A percentile compares a stretch with the other conserved stretches of the same genome.
Evolutionary conservation across 2,888 invertebrate genomes (phyloP).

Genomic region (Conchocele bisecta): DNA sequence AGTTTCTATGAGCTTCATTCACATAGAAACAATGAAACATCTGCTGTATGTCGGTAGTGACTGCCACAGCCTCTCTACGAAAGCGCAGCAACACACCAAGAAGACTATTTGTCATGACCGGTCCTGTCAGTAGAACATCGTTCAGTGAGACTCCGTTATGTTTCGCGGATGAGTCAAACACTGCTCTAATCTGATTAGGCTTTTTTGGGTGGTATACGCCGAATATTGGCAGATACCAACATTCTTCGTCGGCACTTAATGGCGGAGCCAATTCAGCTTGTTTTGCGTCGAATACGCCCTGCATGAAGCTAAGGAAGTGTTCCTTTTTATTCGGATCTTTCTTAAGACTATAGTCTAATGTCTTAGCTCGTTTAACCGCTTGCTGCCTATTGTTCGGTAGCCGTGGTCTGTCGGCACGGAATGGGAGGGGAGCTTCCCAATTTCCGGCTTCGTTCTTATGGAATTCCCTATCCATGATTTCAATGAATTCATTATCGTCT

Average conservation of each 20-base stretch:
- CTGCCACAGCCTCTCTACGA: conserved; percentile 25
- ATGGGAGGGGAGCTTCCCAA: conserved; percentile 41
- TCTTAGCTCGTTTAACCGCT: conserved; percentile 18
- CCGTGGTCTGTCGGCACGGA: conserved; percentile 6
- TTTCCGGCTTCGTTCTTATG: background rate
- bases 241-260: conserved; percentile 26
- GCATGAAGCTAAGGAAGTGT: conserved; percentile 45
- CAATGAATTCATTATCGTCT: conserved; percentile 24
- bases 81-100: conserved; percentile 37
- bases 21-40: conserved; percentile 39
- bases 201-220: conserved; percentile 47
- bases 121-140: conserved; percentile 27
- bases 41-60: conserved; percentile 14
- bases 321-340: conserved; percentile 28
- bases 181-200: conserved; percentile 27
- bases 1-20: conserved; percentile 38
- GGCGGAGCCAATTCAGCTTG: conserved; percentile 51
- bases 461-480: conserved; percentile 30
- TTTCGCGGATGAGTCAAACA: conserved; percentile 41
- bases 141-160: conserved; percentile 34
- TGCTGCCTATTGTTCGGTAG: conserved; percentile 38
- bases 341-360: conserved; percentile 11
- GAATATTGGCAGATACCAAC: conserved; percentile 58
- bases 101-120: conserved; percentile 37
- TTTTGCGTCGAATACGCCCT: conserved; percentile 16